Evolutionary conservation across 53 echinoderm and acorn worm species (phyloP).

Genomic region (Echinometra lucunter): DNA sequence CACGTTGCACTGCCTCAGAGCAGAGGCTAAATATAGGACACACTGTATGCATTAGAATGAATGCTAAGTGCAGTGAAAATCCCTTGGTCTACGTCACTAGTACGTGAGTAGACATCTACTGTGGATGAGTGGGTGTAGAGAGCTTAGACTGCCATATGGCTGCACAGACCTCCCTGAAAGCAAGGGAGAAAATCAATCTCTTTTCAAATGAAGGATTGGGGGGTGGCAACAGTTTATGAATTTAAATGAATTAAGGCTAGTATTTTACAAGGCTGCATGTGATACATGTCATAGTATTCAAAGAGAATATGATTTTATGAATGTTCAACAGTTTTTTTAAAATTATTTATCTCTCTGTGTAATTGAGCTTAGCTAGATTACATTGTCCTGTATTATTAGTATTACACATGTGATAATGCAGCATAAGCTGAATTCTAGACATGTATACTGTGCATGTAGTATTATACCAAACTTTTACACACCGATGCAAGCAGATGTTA

Average conservation of each 20-base stretch:
- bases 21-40: conserved; percentile 48
- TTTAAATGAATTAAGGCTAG: neutral
- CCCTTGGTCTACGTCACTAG: conserved; percentile 33
- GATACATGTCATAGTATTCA: neutral
- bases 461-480: neutral
- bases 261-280: neutral
- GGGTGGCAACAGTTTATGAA: neutral
- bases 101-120: conserved; percentile 30
- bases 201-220: neutral
- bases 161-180: neutral
- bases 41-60: conserved; percentile 51
- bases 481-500: neutral
- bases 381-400: neutral
- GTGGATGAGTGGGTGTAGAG: conserved; percentile 11
- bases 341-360: neutral
- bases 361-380: neutral
- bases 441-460: too few species aligned
- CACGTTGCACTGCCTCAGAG: conserved; percentile 16
- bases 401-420: neutral
- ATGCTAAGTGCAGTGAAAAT: conserved; percentile 45
- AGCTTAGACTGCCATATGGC: conserved; percentile 43
- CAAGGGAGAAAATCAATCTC: conserved; percentile 21
- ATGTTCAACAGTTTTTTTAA: neutral
- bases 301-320: neutral
- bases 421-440: neutral